Conservation (phyloP, 2,888 invertebrate species). For the Conops quadrifasciatus region DNA sequence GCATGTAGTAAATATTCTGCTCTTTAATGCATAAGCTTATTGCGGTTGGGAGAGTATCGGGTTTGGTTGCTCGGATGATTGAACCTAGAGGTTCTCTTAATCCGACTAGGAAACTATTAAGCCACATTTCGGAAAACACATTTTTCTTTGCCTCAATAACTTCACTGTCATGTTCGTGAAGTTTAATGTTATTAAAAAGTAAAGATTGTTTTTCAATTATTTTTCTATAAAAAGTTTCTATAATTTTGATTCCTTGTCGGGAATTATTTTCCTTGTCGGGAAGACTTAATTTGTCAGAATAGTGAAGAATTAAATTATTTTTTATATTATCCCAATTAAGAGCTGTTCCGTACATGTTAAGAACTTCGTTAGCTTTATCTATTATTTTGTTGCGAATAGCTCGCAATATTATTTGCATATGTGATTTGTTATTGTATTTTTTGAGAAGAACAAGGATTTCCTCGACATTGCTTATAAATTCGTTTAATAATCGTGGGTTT, state of each 20-base stretch:
- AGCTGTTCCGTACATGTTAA: constrained; percentile 42
- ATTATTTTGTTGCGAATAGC: constrained; percentile 42
- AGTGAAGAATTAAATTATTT: constrained; percentile 41
- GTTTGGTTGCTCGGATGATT: constrained; percentile 44
- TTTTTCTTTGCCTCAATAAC: constrained; percentile 43
- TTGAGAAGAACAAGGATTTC: constrained; percentile 36
- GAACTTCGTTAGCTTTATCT: constrained; percentile 42
- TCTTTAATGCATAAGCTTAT: constrained; percentile 42
- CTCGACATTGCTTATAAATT: constrained; percentile 41
- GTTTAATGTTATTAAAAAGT: too few species aligned
- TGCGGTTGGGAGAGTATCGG: constrained; percentile 36
- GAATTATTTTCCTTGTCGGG: too few species aligned
- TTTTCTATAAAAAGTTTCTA: too few species aligned
- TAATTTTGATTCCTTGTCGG: too few species aligned
- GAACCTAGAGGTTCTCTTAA: constrained; percentile 45
- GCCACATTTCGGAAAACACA: too few species aligned
- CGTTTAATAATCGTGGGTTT: constrained; percentile 34
- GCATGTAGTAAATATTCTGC: constrained; percentile 39
- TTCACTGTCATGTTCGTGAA: constrained; percentile 41
- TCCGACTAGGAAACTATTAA: constrained; percentile 42
- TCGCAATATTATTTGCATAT: too few species aligned
- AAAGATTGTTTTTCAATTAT: too few species aligned
- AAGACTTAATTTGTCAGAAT: constrained; percentile 40
- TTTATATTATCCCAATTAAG: constrained; percentile 40
- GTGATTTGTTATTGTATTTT: constrained; percentile 34